Evolutionary conservation across 37 sponge, comb jelly and placozoan species (phyloP), one percentile per base, ranked within the genome.

Genomic region (Amphimedon queenslandica): DNA sequence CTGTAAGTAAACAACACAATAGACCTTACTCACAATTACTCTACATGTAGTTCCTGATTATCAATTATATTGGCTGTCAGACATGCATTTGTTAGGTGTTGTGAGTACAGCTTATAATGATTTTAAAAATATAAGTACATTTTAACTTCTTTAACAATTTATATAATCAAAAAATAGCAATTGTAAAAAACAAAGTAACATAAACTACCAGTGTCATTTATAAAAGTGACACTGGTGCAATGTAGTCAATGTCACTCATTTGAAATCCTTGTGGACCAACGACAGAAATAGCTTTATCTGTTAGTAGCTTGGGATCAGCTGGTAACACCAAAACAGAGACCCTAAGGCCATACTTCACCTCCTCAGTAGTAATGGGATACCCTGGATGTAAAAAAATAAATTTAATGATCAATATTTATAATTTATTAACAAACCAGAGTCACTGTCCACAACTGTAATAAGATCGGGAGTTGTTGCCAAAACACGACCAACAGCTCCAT

Each of bases 221-320:
- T n/a, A n/a, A n/a, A n/a, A 68, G 41, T 21, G 55, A n/a, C 25
- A 57, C 20, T 16, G 76, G 83, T 41, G 73, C 40, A 1, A 39
- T 20, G 67, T 89, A 89, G 47, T 55, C 56, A 40, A 76, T 37
- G 32, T 84, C 72, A 28, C 5, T n/a, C 5, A 64, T 74, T 0
- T 77, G 75, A 74, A 93, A 93, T 13, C 86, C 90, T 35, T 38
- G 56, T n/a, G 94, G 94, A 1, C 94, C 94, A 28, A 93, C 94
- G 11, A 88, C 79, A 29, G 58, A 32, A 51, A 93, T 37, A 35
- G 94, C 90, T 30, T 58, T 38, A 3, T 64, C 37, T 5, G 82
- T 93, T 43, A 30, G 71, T 56, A 93, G 56, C 36, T 66, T 37
- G 20, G 75, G 76, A 63, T 81, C 65, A 38, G 86, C 79, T 28